A percentile compares a stretch with the other conserved stretches of the same genome.
Conservation (phyloP, 2,888 invertebrate species). For the Trissolcus japonicus region DNA sequence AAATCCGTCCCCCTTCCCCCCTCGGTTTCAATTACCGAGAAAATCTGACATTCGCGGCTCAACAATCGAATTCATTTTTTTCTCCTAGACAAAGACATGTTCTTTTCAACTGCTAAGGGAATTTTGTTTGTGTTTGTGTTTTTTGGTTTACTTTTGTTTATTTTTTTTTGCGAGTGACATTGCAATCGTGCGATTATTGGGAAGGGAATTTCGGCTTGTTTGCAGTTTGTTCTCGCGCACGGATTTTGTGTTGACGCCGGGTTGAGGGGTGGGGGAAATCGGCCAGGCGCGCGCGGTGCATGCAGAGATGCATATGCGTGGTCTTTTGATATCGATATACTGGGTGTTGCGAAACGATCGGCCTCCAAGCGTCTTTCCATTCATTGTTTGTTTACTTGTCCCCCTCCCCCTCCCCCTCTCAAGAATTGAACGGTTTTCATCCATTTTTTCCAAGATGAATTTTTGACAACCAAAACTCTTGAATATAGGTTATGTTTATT, state of each 20-base stretch:
- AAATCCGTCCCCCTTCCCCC: neutral
- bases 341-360: conserved; percentile 40
- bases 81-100: too few species aligned
- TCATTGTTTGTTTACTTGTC: conserved; percentile 4
- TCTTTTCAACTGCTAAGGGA: too few species aligned
- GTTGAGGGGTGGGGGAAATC: neutral
- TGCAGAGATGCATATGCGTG: conserved; percentile 44
- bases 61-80: neutral
- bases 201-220: too few species aligned
- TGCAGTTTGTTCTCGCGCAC: neutral
- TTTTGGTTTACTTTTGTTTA: too few species aligned
- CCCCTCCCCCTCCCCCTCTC: neutral
- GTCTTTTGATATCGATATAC: conserved; percentile 47
- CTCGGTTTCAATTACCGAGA: too few species aligned
- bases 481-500: too few species aligned
- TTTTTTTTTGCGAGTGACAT: too few species aligned
- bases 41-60: neutral
- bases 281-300: conserved; percentile 18
- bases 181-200: too few species aligned
- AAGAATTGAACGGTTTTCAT: too few species aligned
- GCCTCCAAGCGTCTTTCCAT: conserved; percentile 1
- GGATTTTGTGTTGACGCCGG: conserved; percentile 30
- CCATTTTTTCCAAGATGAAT: too few species aligned
- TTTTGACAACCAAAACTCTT: too few species aligned
- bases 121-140: too few species aligned